phyloP scores from a whole-genome alignment of 2,888 invertebrate species.

The Abscondita cerata region DNA sequence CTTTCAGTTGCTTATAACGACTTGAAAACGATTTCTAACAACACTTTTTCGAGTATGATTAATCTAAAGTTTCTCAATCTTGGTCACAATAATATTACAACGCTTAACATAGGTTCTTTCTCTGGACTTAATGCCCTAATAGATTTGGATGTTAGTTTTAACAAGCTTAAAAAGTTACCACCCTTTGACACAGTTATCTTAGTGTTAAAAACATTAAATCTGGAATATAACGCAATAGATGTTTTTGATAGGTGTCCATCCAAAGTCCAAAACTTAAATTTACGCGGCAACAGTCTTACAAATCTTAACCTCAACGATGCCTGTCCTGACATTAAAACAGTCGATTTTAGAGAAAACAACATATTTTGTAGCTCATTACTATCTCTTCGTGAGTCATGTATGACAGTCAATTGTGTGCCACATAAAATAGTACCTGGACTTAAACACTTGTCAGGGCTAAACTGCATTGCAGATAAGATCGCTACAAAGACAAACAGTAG shows the following conservation, averaged over 20 bases:
- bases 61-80: conserved; percentile 52
- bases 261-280: background rate
- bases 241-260: background rate
- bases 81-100: conserved; percentile 50
- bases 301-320: background rate
- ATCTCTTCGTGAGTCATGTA: too few species aligned
- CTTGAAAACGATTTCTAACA: conserved; percentile 51
- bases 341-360: too few species aligned
- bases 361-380: too few species aligned
- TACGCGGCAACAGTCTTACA: background rate
- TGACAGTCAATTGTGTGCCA: too few species aligned
- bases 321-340: too few species aligned
- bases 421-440: too few species aligned
- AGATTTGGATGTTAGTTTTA: background rate
- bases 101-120: conserved; percentile 1
- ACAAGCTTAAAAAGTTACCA: background rate
- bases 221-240: too few species aligned
- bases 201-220: background rate
- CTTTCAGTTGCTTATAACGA: conserved; percentile 45
- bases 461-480: too few species aligned
- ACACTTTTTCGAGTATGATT: conserved; percentile 53
- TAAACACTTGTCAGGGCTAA: too few species aligned
- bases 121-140: background rate
- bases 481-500: too few species aligned
- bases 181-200: background rate